Percentiles rank a stretch among this genome's conserved stretches.
phyloP scores from a whole-genome alignment of 1,140 invertebrate species.

The Elysia chlorotica region DNA sequence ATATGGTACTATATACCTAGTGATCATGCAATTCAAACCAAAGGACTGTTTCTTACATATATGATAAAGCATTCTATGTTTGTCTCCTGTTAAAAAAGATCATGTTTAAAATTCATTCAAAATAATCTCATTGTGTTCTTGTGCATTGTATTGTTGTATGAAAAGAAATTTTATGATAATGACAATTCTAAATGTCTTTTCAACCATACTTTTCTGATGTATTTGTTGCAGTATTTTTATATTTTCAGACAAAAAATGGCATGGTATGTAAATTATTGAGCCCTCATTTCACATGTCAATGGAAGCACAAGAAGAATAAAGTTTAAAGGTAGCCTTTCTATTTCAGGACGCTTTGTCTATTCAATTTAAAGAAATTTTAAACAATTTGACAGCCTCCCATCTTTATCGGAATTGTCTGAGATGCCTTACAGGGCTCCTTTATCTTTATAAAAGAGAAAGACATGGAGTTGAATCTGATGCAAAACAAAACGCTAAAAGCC shows the following conservation, averaged over 20 bases:
- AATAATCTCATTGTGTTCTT: neutral
- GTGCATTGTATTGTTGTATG: neutral
- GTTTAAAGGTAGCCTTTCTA: too few species aligned
- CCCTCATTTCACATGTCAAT: neutral
- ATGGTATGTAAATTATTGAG: neutral
- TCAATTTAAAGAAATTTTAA: too few species aligned
- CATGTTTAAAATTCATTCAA: neutral
- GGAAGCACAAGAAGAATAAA: neutral
- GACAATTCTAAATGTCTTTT: neutral
- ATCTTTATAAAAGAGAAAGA: too few species aligned
- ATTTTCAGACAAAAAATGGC: neutral
- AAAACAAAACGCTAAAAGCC: too few species aligned
- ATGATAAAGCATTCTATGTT: neutral
- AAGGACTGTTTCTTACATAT: neutral
- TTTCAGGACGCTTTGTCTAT: too few species aligned
- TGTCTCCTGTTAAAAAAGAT: neutral
- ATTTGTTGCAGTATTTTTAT: neutral
- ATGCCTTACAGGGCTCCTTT: too few species aligned
- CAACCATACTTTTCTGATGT: neutral
- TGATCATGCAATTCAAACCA: neutral
- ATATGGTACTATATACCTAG: neutral
- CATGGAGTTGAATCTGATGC: too few species aligned
- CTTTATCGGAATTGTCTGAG: too few species aligned
- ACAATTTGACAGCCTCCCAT: too few species aligned
- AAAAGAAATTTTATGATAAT: neutral